Conservation (phyloP, 2,888 invertebrate genomes). For the Napeogenes sylphis region DNA sequence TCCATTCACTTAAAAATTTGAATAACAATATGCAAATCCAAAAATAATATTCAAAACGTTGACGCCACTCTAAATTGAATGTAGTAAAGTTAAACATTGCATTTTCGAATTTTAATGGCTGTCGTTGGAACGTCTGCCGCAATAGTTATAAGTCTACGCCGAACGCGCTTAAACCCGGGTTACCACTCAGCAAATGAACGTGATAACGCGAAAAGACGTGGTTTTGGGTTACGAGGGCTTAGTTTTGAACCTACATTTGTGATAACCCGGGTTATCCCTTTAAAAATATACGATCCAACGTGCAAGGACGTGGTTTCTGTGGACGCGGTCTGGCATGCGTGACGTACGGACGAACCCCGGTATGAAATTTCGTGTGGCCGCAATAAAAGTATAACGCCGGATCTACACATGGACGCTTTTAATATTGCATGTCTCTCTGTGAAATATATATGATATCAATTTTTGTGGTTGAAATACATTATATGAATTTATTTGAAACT, state of each 20-base stretch:
- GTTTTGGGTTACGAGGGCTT: constrained; percentile 13
- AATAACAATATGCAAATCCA: constrained; percentile 3
- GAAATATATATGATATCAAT: neutral
- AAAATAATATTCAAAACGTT: constrained; percentile 3
- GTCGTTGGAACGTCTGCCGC: neutral
- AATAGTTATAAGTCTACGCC: constrained; percentile 3
- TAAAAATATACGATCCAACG: constrained; percentile 12
- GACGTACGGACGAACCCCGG: constrained; percentile 14
- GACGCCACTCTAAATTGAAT: neutral
- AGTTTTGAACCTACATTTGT: constrained; percentile 1
- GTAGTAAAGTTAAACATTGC: constrained; percentile 2
- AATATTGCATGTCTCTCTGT: constrained; percentile 1
- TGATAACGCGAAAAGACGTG: constrained; percentile 12
- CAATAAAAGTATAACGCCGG: constrained; percentile 9
- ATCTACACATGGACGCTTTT: constrained; percentile 8
- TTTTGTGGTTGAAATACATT: neutral
- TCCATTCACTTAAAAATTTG: neutral
- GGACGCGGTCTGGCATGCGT: constrained; percentile 18
- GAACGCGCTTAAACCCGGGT: constrained; percentile 8
- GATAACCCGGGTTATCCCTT: constrained; percentile 5
- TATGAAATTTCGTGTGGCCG: constrained; percentile 15
- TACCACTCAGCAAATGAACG: constrained; percentile 1
- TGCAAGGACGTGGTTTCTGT: constrained; percentile 12
- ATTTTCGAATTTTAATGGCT: constrained; percentile 9
- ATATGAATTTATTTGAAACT: neutral